A percentile compares a stretch with the other conserved stretches of the same genome.
phyloP scores from a whole-genome alignment of 1,140 invertebrate genomes.

The Tenebrio molitor region DNA sequence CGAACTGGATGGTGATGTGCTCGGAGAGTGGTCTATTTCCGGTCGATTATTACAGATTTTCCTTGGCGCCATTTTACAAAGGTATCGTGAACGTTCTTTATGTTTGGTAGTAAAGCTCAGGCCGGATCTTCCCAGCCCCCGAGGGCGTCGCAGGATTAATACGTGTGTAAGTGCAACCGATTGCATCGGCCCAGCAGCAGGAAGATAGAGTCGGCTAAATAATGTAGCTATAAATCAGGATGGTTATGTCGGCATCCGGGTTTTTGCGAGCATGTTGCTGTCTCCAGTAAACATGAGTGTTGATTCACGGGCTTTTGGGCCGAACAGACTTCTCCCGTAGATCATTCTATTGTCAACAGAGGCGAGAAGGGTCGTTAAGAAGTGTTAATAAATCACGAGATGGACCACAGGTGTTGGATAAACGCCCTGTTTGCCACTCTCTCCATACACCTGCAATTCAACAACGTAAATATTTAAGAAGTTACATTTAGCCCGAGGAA shows the following conservation, averaged over 20 bases:
- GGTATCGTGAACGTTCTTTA: constrained; percentile 28
- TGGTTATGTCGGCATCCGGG: constrained; percentile 26
- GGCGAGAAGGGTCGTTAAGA: constrained; percentile 32
- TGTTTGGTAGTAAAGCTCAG: neutral
- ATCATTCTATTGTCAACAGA: constrained; percentile 45
- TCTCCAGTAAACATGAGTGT: constrained; percentile 45
- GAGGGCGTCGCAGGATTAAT: constrained; percentile 15
- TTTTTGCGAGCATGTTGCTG: constrained; percentile 35
- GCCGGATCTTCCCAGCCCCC: neutral
- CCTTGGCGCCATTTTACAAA: neutral
- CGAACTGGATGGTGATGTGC: too few species aligned
- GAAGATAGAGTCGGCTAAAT: constrained; percentile 28
- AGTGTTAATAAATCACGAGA: constrained; percentile 39
- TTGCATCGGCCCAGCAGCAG: constrained; percentile 22
- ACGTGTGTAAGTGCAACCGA: constrained; percentile 25
- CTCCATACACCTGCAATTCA: constrained; percentile 39
- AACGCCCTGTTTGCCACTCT: constrained; percentile 39
- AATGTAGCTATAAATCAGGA: constrained; percentile 33
- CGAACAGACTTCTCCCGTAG: constrained; percentile 40
- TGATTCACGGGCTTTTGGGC: constrained; percentile 42
- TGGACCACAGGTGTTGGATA: constrained; percentile 38
- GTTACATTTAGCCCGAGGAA: constrained; percentile 27
- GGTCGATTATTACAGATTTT: too few species aligned
- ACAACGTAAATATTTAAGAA: constrained; percentile 41
- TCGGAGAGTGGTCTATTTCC: constrained; percentile 2